Base-by-base conservation (phyloP, 2,113 vertebrate genomes). In the Monopterus albus region DNA sequence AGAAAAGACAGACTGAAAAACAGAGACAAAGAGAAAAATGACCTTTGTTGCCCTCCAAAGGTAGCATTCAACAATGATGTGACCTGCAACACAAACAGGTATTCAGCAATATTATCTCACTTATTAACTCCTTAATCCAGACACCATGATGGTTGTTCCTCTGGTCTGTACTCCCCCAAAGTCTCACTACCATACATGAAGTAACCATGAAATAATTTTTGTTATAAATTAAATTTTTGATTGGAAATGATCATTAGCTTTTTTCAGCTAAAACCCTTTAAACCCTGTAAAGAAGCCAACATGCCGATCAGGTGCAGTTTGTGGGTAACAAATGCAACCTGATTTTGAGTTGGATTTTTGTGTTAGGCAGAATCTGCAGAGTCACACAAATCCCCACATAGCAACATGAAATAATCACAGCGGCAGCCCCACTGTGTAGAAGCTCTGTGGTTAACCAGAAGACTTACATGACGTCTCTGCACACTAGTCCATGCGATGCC, bases 51-150 rank as follows among this genome's bases (percentile, higher is more conserved):
- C 6, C 63, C 38, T 68, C 21, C 51, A 15, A 58, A 72, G 63
- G 14, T 2, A 31, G 4, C 38, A 46, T 53, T 78, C 52, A 78
- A 45, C 14, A 8, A 38, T 13, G 28, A 23, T 38, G n/a, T 53
- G 62, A 84, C 68, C 67, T 72, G 28, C 72, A 67, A 64, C 72
- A 56, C 36, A 70, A 75, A 81, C 72, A 83, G 83, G 77, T 88
- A 76, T 72, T 72, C 55, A 59, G 45, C 77, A 61, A 56, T 65
- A 74, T 56, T 18, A 65, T 71, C 64, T 43, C 62, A 52, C 47
- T 76, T 45, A 50, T 35, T 39, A 42, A 65, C 50, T 17, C 20
- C 60, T 78, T 64, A 38, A 39, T 73, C 31, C 31, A 45, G 55
- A 50, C 29, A 60, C 14, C 42, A 25, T 2, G 10, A 23, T 9